Base-by-base conservation (phyloP, 2,113 vertebrate species). In the Platysternon megacephalum region DNA sequence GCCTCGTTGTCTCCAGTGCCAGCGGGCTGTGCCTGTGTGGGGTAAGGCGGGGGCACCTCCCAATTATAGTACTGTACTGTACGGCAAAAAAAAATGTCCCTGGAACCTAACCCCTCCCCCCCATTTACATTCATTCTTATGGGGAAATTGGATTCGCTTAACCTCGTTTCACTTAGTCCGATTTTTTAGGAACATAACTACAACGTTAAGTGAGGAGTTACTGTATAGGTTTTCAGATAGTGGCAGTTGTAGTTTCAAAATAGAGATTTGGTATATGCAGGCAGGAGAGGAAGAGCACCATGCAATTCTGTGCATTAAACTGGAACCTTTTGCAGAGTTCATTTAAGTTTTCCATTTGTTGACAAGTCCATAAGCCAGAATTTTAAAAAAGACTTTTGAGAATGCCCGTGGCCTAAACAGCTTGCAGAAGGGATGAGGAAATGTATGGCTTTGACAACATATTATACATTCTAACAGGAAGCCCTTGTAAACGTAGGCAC, bases 281-380 rank as follows among this genome's bases (percentile, higher is more conserved):
- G 19, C 42, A n/a, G 0, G 0, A 61, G 26, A 79, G 93, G 39
- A 91, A 85, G 83, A 35, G 51, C 52, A 42, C 2, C 42, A 28
- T 3, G 26, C 55, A 82, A 4, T 21, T 10, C 0, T 0, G 32
- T 84, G 48, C 61, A 46, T 19, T 26, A 28, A 0, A 0, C 17
- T 93, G 46, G 72, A 87, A 91, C 90, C 53, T 79, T 49, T 28
- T 5, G 14, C 2, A 55, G 91, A 68, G 53, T 65, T 53, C 49
- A 44, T 58, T 82, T 72, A 19, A 21, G 19, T 21, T 72, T 72
- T 39, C 65, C n/a, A 72, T 72, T 72, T 1, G 8, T 22, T 21
- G 17, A 72, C 8, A 39, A 39, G 65, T 39, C n/a, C 65, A 39
- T 39, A 39, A 39, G 17, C 35, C 16, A 72, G 65, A 72, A 39